Conservation (phyloP, 2,797 vertebrate genomes). For the Chiloscyllium punctatum region DNA sequence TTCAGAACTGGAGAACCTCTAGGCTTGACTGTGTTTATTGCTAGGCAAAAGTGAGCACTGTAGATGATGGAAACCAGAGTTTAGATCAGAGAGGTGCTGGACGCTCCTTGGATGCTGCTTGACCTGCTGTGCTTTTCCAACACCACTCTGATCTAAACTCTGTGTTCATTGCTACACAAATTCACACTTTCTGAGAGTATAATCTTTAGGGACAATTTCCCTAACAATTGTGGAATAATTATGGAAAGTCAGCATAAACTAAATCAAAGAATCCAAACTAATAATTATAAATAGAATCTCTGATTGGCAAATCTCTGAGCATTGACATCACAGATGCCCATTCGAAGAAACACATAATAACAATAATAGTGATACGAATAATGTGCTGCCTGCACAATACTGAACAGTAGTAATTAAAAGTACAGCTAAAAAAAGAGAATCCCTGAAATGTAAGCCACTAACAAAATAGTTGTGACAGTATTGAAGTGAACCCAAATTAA, state of each 20-base stretch:
- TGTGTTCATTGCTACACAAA: neutral
- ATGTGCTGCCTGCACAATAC: neutral
- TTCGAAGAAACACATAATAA: conserved; percentile 23
- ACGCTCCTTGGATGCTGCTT: too few relatives aligned
- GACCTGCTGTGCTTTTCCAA: too few relatives aligned
- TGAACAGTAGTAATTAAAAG: conserved; percentile 28
- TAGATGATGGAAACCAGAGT: too few relatives aligned
- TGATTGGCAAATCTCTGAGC: neutral
- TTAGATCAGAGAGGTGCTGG: too few relatives aligned
- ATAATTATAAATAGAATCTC: neutral
- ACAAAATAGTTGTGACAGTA: neutral
- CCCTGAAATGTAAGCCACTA: neutral
- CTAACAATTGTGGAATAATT: neutral
- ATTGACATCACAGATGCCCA: neutral
- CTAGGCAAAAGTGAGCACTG: too few relatives aligned
- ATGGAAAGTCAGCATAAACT: neutral
- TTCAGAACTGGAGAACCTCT: too few relatives aligned
- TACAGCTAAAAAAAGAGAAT: conserved; percentile 5
- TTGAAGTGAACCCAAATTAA: neutral
- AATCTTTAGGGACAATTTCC: neutral
- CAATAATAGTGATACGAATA: neutral
- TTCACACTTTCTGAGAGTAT: neutral
- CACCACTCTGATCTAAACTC: too few relatives aligned
- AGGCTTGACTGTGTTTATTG: neutral
- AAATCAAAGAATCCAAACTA: neutral